Percentiles rank a stretch among this genome's conserved stretches.
These are phyloP conservation scores for Drosophila ercepeae DNA, from an alignment of 1,140 invertebrate species.

Conservation along the genomic window DNA sequence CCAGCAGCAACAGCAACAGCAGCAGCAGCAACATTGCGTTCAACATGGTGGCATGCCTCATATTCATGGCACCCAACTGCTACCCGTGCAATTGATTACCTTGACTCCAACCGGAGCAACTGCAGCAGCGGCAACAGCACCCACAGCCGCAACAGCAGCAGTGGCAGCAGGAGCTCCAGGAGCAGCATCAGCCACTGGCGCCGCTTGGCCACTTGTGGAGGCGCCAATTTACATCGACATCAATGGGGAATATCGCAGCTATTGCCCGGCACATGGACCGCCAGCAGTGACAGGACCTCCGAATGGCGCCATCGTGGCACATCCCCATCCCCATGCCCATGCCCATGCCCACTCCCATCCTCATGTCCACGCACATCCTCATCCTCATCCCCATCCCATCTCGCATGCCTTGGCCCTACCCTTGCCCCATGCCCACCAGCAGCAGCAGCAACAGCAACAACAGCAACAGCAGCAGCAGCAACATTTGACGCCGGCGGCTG, in stretches of 20 bases:
- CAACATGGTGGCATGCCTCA: constrained; percentile 70
- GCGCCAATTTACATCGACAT: constrained; percentile 77
- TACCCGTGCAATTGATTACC: constrained; percentile 70
- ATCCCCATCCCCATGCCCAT: constrained; percentile 39
- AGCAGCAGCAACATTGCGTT: constrained; percentile 52
- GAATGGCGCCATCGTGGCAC: constrained; percentile 57
- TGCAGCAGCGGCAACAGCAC: constrained; percentile 26
- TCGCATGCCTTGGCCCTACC: constrained; percentile 19
- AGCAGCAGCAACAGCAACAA: constrained; percentile 44
- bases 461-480: constrained; percentile 46
- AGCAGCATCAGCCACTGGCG: constrained; percentile 16
- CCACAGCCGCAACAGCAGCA: constrained; percentile 24
- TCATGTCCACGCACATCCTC: constrained; percentile 18
- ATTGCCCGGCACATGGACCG: constrained; percentile 78
- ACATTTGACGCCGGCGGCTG: constrained; percentile 45
- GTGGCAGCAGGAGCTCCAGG: constrained; percentile 9
- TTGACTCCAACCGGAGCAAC: constrained; percentile 44
- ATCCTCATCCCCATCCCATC: constrained; percentile 18
- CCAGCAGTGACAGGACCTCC: constrained; percentile 48
- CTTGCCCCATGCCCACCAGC: constrained; percentile 28
- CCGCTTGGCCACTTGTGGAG: constrained; percentile 74
- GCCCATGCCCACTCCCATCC: constrained; percentile 11
- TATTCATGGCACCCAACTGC: constrained; percentile 64
- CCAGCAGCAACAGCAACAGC: constrained; percentile 39
- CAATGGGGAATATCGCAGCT: constrained; percentile 77